phyloP scores from a whole-genome alignment of 2,888 invertebrate genomes.

The Cryptophagus acutangulus region DNA sequence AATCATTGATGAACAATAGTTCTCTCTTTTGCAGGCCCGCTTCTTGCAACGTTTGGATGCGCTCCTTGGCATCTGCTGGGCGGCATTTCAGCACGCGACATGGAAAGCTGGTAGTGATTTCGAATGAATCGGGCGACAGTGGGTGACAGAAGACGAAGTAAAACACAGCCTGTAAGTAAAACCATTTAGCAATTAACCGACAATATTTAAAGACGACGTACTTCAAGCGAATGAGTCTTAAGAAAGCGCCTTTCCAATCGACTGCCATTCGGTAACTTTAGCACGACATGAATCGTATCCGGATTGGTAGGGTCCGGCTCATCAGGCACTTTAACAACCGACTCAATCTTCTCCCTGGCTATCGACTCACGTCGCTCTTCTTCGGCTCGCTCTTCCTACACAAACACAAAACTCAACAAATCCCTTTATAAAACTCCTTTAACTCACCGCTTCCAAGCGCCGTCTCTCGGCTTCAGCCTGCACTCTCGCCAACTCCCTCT shows the following conservation, averaged over 20 bases:
- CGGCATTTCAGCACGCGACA: slow-evolving; percentile 71
- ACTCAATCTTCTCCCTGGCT: slow-evolving; percentile 61
- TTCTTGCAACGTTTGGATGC: slow-evolving; percentile 59
- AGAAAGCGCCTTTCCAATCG: slow-evolving; percentile 85
- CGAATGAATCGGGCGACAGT: slow-evolving; percentile 85
- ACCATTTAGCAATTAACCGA: slow-evolving; percentile 7
- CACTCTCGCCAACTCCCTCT: slow-evolving; percentile 56
- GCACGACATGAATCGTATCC: slow-evolving; percentile 75
- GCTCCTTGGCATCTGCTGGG: slow-evolving; percentile 47
- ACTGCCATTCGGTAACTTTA: slow-evolving; percentile 87
- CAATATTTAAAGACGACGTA: slow-evolving; percentile 49
- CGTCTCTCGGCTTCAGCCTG: slow-evolving; percentile 53
- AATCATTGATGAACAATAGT: slow-evolving; percentile 90
- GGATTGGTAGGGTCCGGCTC: slow-evolving; percentile 72
- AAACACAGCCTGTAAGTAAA: slow-evolving; percentile 75
- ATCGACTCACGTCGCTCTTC: slow-evolving; percentile 53
- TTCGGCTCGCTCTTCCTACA: slow-evolving; percentile 47
- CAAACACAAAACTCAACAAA: slow-evolving; percentile 17
- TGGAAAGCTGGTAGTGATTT: slow-evolving; percentile 94
- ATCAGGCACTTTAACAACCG: slow-evolving; percentile 60
- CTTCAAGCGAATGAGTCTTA: slow-evolving; percentile 74
- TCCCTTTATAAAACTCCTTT: slow-evolving; percentile 16
- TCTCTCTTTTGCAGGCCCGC: slow-evolving; percentile 85
- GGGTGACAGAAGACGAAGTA: slow-evolving; percentile 95
- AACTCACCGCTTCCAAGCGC: slow-evolving; percentile 40